Conservation (phyloP, 1,140 invertebrate species). For the Carposina sasakii region DNA sequence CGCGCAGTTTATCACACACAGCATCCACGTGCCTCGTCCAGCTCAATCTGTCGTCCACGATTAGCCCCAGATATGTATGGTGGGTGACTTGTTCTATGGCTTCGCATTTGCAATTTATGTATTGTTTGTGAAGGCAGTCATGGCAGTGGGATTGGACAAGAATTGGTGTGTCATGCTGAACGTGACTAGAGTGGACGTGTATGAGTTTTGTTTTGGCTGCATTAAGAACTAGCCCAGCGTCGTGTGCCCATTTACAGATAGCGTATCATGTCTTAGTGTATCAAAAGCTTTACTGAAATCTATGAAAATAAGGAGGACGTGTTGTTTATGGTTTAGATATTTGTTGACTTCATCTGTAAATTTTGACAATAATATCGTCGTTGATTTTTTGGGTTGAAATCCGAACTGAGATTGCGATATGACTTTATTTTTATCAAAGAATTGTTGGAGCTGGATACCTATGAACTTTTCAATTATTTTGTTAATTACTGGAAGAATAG, state of each 20-base stretch:
- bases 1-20: too few relatives aligned
- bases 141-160: too few relatives aligned
- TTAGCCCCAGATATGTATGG: too few relatives aligned
- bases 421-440: not conserved
- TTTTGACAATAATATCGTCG: not conserved
- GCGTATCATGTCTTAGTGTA: not conserved
- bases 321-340: constrained; percentile 2
- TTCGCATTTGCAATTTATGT: too few relatives aligned
- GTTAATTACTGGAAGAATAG: not conserved
- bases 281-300: constrained; percentile 5
- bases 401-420: not conserved
- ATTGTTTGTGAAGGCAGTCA: too few relatives aligned
- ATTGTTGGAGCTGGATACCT: not conserved
- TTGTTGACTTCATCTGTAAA: not conserved
- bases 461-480: constrained; percentile 1
- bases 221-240: not conserved
- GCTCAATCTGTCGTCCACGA: too few relatives aligned
- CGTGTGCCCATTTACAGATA: not conserved
- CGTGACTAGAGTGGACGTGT: not conserved
- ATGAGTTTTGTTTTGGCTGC: not conserved
- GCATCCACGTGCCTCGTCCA: too few relatives aligned
- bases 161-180: too few relatives aligned
- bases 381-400: not conserved
- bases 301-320: not conserved
- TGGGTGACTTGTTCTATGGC: too few relatives aligned